phyloP scores from a whole-genome alignment of 2,797 vertebrate species.

The Antrozous pallidus region DNA sequence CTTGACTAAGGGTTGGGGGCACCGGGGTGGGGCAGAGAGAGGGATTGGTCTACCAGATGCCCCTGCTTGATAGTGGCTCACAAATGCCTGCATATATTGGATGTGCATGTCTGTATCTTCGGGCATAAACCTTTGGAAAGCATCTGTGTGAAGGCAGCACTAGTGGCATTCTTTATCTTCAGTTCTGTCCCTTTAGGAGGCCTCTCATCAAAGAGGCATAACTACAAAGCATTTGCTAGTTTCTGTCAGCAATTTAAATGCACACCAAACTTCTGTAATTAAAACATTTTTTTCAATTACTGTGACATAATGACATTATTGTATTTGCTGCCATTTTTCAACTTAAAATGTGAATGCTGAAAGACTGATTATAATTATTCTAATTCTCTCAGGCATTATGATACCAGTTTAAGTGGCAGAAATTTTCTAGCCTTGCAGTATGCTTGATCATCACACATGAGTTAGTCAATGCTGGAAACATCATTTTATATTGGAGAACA shows the following conservation, averaged over 20 bases:
- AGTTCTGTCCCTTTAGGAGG: background rate
- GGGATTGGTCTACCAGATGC: background rate
- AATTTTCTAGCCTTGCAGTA: background rate
- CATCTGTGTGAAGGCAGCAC: background rate
- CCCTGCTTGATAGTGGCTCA: background rate
- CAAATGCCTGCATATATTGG: background rate
- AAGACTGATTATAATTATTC: background rate
- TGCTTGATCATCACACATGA: background rate
- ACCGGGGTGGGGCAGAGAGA: background rate
- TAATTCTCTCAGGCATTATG: background rate
- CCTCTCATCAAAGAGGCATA: background rate
- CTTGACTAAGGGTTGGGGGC: background rate
- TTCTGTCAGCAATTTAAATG: background rate
- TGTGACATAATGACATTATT: background rate
- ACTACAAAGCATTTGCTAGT: background rate
- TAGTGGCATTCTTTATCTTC: background rate
- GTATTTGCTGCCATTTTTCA: conserved; percentile 1
- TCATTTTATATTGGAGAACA: conserved; percentile 24
- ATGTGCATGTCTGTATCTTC: background rate
- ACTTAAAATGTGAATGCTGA: conserved; percentile 36
- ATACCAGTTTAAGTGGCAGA: background rate
- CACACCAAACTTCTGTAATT: background rate
- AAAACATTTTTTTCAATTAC: conserved; percentile 27
- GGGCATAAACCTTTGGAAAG: conserved; percentile 23
- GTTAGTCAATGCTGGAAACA: background rate